A percentile compares a stretch with the other conserved stretches of the same genome.
These are phyloP conservation scores for Prolemur simus DNA, from an alignment of 2,113 vertebrate species.

Conservation along the genomic window DNA sequence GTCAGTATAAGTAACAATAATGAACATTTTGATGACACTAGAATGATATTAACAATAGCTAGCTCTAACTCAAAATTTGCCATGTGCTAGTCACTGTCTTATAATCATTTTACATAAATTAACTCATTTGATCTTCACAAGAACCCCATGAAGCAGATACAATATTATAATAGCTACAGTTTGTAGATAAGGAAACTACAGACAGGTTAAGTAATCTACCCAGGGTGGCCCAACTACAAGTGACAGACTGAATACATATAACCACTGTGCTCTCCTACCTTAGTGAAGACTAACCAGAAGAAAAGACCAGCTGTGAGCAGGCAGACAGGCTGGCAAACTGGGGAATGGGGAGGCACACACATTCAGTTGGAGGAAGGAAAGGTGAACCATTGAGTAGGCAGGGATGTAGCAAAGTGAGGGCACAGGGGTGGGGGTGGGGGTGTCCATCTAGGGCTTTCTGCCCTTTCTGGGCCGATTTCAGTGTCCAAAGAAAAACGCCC, in stretches of 20 bases:
- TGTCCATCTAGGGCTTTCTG: background rate
- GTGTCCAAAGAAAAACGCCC: background rate
- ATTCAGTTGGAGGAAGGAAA: background rate
- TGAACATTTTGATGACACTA: background rate
- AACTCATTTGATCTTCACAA: background rate
- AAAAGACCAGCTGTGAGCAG: background rate
- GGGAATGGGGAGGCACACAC: rapidly evolving
- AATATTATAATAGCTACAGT: background rate
- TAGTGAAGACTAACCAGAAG: background rate
- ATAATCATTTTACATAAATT: background rate
- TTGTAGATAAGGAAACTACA: background rate
- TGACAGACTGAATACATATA: background rate
- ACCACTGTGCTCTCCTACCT: background rate
- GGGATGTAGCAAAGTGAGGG: background rate
- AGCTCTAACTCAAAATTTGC: background rate
- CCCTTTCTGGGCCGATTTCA: background rate
- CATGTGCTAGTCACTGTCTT: background rate
- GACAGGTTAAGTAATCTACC: background rate
- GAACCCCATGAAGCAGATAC: background rate
- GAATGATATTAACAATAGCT: background rate
- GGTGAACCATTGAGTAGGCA: background rate
- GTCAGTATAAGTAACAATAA: background rate
- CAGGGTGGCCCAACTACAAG: background rate
- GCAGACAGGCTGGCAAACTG: background rate
- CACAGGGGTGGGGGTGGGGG: too few relatives aligned